A percentile compares a stretch with the other conserved stretches of the same genome.
Conservation (phyloP, 2,888 invertebrate genomes). For the Eurois occulta region DNA sequence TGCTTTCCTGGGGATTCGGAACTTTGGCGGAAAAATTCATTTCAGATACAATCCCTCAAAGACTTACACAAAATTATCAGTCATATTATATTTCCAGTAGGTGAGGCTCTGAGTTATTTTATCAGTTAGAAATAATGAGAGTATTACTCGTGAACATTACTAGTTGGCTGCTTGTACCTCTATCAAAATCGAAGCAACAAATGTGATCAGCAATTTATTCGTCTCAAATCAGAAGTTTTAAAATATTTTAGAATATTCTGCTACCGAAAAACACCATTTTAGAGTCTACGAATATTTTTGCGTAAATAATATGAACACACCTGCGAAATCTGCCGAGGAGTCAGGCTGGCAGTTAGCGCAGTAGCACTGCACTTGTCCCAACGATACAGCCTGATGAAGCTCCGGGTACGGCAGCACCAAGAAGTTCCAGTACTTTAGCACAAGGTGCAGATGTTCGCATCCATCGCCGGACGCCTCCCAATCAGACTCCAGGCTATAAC, state of each 20-base stretch:
- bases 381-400: conserved; percentile 80
- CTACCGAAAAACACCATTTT: neutral
- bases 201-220: neutral
- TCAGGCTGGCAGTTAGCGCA: conserved; percentile 82
- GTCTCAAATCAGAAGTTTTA: neutral
- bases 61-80: neutral
- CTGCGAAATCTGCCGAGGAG: conserved; percentile 74
- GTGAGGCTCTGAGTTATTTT: neutral
- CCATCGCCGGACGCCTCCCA: conserved; percentile 81
- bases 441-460: conserved; percentile 83
- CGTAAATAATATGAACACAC: conserved; percentile 66
- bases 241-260: neutral
- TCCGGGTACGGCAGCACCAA: conserved; percentile 82
- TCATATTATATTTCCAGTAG: neutral
- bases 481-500: conserved; percentile 78
- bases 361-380: conserved; percentile 84
- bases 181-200: neutral
- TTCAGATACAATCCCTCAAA: neutral
- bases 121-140: neutral
- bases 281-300: neutral
- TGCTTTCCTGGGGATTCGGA: neutral
- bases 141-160: neutral
- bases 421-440: conserved; percentile 84
- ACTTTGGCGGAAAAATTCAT: neutral
- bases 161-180: neutral